Percentiles rank a stretch among this genome's conserved stretches.
phyloP scores from a whole-genome alignment of 2,113 vertebrate species.

The Thymallus thymallus region DNA sequence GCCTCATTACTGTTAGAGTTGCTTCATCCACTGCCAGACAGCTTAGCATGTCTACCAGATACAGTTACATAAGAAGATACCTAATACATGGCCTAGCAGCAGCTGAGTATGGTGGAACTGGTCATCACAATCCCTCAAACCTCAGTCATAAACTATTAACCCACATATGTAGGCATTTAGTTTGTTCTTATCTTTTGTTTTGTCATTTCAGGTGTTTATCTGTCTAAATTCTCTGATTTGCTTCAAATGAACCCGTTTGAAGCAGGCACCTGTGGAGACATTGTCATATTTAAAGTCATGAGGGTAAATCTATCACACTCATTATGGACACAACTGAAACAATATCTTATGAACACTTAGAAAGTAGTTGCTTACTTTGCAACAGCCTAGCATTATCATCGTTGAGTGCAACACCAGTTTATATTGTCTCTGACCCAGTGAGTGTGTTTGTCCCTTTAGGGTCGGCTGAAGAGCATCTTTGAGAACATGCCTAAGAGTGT shows the following conservation, averaged over 20 bases:
- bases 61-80: neutral
- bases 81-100: neutral
- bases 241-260: constrained; percentile 93
- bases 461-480: constrained; percentile 86
- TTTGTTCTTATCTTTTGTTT: constrained; percentile 3
- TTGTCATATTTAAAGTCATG: constrained; percentile 95
- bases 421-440: neutral
- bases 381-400: too few relatives aligned
- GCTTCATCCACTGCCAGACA: neutral
- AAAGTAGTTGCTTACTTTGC: too few relatives aligned
- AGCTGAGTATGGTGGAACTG: constrained; percentile 8
- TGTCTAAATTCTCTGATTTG: constrained; percentile 91
- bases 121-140: neutral
- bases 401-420: neutral
- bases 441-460: constrained; percentile 69
- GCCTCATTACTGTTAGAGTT: neutral
- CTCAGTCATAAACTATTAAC: neutral
- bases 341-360: too few relatives aligned
- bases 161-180: neutral
- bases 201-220: constrained; percentile 81
- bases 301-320: constrained; percentile 76
- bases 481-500: constrained; percentile 82
- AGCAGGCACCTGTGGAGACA: constrained; percentile 80
- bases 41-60: constrained; percentile 9
- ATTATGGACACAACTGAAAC: too few relatives aligned